phyloP scores from a whole-genome alignment of 2,113 vertebrate genomes.

The Proterorhinus semilunaris region DNA sequence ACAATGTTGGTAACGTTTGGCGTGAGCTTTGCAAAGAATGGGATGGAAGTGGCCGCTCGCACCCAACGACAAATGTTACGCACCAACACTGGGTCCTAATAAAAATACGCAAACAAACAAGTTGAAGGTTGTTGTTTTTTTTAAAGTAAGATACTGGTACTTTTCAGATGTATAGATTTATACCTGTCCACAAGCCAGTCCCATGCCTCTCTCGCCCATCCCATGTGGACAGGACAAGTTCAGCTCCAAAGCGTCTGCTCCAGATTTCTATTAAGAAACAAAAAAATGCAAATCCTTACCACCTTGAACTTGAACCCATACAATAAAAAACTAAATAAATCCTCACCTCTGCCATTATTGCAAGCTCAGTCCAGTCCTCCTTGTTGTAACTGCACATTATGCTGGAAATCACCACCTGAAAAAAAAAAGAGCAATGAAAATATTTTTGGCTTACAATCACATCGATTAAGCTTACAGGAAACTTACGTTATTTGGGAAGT shows the following conservation, averaged over 20 bases:
- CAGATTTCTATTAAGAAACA: slow-evolving; percentile 78
- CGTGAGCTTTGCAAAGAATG: slow-evolving; percentile 97
- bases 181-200: slow-evolving; percentile 95
- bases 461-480: neutral
- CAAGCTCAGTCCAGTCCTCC: slow-evolving; percentile 85
- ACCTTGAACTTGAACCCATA: neutral
- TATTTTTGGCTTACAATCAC: neutral
- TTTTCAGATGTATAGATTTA: neutral
- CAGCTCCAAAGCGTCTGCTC: slow-evolving; percentile 93
- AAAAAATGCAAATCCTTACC: neutral
- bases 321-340: neutral
- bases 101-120: slow-evolving; percentile 1
- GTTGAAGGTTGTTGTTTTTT: neutral
- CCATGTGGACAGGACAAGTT: slow-evolving; percentile 96
- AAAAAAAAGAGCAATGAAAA: neutral
- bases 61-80: slow-evolving; percentile 96
- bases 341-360: slow-evolving; percentile 87
- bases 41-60: slow-evolving; percentile 85
- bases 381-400: slow-evolving; percentile 90
- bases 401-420: slow-evolving; percentile 88
- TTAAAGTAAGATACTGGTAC: neutral
- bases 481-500: slow-evolving; percentile 85
- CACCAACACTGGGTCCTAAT: slow-evolving; percentile 88
- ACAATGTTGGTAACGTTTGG: slow-evolving; percentile 92
- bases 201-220: slow-evolving; percentile 97